phyloP scores from a whole-genome alignment of 2,888 invertebrate genomes.

The Melanostoma mellinum region DNA sequence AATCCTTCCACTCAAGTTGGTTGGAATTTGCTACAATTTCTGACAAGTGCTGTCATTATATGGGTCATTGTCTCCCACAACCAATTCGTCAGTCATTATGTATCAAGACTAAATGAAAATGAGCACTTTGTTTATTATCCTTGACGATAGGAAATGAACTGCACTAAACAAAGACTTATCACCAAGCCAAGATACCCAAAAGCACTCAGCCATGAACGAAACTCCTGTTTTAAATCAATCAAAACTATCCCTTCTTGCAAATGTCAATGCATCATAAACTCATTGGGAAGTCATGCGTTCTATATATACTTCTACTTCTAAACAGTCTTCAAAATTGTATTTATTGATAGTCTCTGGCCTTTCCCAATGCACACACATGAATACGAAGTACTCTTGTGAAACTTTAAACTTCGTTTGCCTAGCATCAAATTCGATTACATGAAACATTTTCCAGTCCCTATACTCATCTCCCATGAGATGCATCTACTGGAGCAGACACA shows the following conservation, averaged over 20 bases:
- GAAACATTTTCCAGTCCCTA: conserved; percentile 62
- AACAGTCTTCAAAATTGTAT: conserved; percentile 54
- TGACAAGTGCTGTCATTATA: too few species aligned
- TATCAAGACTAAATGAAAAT: too few species aligned
- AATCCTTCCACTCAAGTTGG: too few species aligned
- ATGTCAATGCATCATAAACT: conserved; percentile 25
- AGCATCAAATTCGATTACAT: conserved; percentile 68
- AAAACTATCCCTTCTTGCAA: conserved; percentile 24
- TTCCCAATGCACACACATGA: not conserved
- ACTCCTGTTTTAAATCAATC: not conserved
- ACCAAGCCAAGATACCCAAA: too few species aligned
- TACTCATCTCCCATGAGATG: conserved; percentile 60
- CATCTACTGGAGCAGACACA: conserved; percentile 59
- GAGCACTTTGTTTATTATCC: too few species aligned
- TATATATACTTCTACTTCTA: conserved; percentile 19
- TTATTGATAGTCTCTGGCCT: conserved; percentile 43
- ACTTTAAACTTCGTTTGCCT: conserved; percentile 70
- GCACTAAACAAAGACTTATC: too few species aligned
- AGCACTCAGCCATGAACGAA: too few species aligned
- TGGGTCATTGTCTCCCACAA: too few species aligned
- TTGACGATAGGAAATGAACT: too few species aligned
- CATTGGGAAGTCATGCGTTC: conserved; percentile 33
- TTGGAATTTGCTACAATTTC: too few species aligned
- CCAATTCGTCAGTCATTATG: too few species aligned
- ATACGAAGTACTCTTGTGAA: conserved; percentile 52